Evolutionary conservation across 2,113 vertebrate species (phyloP).

Genomic region (Gallinago jamesoni): DNA sequence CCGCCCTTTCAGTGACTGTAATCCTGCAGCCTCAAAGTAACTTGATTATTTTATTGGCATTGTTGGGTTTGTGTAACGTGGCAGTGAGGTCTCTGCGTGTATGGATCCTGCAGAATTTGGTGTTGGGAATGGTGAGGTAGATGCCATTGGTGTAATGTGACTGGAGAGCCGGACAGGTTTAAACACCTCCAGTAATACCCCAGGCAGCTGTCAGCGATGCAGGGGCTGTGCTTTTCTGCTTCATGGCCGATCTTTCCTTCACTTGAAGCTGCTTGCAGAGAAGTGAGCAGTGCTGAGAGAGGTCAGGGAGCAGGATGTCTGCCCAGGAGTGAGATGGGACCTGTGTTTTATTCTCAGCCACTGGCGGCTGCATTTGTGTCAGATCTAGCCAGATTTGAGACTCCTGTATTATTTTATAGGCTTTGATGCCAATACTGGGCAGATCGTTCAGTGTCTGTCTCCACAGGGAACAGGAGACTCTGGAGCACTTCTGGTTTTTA

Average conservation of each 20-base stretch:
- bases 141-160: neutral
- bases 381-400: neutral
- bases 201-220: neutral
- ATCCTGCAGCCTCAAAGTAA: neutral
- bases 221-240: neutral
- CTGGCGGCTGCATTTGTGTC: neutral
- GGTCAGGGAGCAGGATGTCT: neutral
- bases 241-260: neutral
- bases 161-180: neutral
- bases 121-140: neutral
- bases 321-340: fast-evolving
- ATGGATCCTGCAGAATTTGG: neutral
- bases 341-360: neutral
- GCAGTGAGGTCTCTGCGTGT: neutral
- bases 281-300: neutral
- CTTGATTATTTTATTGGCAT: fast-evolving
- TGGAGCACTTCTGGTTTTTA: neutral
- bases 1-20: fast-evolving
- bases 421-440: neutral
- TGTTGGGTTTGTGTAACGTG: fast-evolving
- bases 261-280: neutral
- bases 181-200: neutral
- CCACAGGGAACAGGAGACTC: neutral
- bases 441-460: neutral
- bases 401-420: neutral